Evolutionary conservation across 2,888 invertebrate species (phyloP), one percentile per base, ranked within the genome.

Genomic region (Petrolisthes manimaculis): DNA sequence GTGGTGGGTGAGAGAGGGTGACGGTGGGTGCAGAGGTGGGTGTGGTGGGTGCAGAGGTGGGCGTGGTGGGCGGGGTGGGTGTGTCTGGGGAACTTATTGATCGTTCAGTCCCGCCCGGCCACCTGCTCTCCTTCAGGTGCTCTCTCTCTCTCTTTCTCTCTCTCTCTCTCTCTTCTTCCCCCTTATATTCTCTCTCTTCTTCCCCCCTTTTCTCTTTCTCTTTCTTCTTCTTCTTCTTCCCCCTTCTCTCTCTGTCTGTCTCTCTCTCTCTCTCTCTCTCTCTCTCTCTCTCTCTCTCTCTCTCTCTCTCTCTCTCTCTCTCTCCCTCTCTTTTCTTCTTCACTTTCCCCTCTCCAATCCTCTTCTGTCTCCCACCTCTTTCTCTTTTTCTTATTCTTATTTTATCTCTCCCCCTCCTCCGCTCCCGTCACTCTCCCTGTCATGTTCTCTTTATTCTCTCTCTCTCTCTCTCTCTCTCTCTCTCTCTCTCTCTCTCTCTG

Each of bases 181-280:
- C 8, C 37, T n/a, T n/a, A n/a, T n/a, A n/a, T n/a, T 77, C 77
- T 77, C 77, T 77, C 77, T 56, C 81, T 55, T n/a, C n/a, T n/a
- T n/a, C n/a, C n/a, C 51, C 8, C 37, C 0, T 1, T 77, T n/a
- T 54, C 80, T 80, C 80, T 80, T n/a, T n/a, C 80, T 80, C 55
- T 80, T 55, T 51, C 51, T 56, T 9, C 18, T 9, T 56, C 61
- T 61, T 61, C 61, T 61, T 61, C 61, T 3, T 61, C 18, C 61
- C 9, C 61, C 61, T 61, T 61, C 61, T 61, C 61, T 61, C 61
- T 18, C 61, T 61, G 1, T 37, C 37, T 37, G 1, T 37, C 37
- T 37, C 37, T 37, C 37, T 37, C 37, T 37, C 37, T 37, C 37
- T 37, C 37, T 37, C 37, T 37, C 37, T 37, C 37, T 37, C 37